A percentile compares a stretch with the other conserved stretches of the same genome.
These are phyloP conservation scores for Narcine bancroftii DNA, from an alignment of 2,113 vertebrate species.

Conservation along the genomic window DNA sequence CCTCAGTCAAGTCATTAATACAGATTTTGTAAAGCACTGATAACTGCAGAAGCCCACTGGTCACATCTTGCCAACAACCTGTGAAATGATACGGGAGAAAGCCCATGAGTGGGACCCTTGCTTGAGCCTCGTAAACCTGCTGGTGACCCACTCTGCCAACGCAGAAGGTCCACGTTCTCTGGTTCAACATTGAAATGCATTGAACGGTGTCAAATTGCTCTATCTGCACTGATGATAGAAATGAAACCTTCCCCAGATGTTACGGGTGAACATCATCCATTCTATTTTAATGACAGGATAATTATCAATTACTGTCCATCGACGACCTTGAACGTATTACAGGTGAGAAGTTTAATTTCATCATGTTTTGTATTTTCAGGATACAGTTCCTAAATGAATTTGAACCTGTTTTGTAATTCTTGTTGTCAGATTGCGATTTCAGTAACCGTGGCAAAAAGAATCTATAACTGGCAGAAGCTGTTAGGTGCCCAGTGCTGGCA, in stretches of 20 bases:
- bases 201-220: not conserved
- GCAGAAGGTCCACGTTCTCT: not conserved
- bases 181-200: not conserved
- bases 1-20: too few species aligned
- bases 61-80: too few species aligned
- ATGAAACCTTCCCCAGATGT: not conserved
- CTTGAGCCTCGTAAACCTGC: too few species aligned
- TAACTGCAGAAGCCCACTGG: too few species aligned
- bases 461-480: not conserved
- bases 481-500: not conserved
- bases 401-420: too few species aligned
- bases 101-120: too few species aligned
- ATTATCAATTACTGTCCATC: not conserved
- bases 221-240: not conserved
- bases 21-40: too few species aligned
- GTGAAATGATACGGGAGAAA: too few species aligned
- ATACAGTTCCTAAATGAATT: too few species aligned
- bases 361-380: not conserved
- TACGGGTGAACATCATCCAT: too few species aligned
- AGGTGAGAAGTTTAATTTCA: not conserved
- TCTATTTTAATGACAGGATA: not conserved
- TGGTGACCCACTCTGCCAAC: too few species aligned
- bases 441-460: not conserved
- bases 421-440: not conserved
- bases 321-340: not conserved